Conservation (phyloP, 2,888 invertebrate genomes). For the Margaritifera margaritifera region DNA sequence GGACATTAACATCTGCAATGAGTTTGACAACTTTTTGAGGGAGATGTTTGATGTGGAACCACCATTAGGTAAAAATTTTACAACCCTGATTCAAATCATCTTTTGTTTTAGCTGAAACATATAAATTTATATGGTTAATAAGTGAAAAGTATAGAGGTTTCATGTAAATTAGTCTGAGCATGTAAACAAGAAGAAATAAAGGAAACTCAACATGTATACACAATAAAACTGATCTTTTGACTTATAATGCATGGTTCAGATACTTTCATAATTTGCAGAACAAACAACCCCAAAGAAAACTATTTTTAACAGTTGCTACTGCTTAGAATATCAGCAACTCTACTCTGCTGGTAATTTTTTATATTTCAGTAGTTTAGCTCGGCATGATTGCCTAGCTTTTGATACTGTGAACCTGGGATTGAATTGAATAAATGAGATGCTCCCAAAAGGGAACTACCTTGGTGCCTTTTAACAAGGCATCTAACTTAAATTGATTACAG, state of each 20-base stretch:
- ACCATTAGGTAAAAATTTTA: constrained; percentile 60
- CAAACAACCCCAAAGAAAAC: not conserved
- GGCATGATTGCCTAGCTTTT: not conserved
- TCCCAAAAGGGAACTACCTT: too few relatives aligned
- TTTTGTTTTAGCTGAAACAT: not conserved
- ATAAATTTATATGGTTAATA: not conserved
- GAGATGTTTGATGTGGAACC: constrained; percentile 72
- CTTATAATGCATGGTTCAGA: not conserved
- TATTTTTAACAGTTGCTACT: not conserved
- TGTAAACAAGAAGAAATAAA: not conserved
- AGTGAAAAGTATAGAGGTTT: not conserved
- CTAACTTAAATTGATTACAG: too few relatives aligned
- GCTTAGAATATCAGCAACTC: not conserved
- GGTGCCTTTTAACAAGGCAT: too few relatives aligned
- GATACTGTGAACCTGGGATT: not conserved
- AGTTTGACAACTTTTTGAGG: constrained; percentile 71
- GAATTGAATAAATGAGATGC: too few relatives aligned
- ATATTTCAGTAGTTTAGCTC: not conserved
- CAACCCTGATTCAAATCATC: not conserved
- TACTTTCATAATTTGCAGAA: not conserved
- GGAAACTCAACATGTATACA: not conserved
- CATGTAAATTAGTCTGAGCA: not conserved
- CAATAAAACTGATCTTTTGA: not conserved
- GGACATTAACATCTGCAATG: constrained; percentile 67
- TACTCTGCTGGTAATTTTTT: not conserved